Evolutionary conservation across 2,888 invertebrate genomes (phyloP), one percentile per base, ranked within the genome.

Genomic region (Agrypnus murinus): DNA sequence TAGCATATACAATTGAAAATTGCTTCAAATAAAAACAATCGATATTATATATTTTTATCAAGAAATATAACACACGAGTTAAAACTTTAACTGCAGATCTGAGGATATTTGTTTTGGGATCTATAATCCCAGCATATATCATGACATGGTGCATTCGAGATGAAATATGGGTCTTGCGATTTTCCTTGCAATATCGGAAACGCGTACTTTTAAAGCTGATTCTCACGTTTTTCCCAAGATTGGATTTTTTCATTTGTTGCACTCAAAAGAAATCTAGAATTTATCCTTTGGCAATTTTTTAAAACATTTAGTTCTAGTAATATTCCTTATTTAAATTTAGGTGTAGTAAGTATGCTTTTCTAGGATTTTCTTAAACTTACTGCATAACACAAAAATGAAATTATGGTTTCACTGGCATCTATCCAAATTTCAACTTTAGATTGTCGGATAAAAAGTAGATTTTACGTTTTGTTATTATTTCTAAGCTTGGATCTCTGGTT

Each of bases 41-140:
- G 5, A 15, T 14, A 14, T 55, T 55, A 55, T 55, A 36, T 55
- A 36, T 55, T 55, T 55, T 55, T 55, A 55, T 55, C 36, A 17
- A 17, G 36, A 36, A 36, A 55, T 36, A 36, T 55, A 53, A 53
- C 53, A 15, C 8, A 17, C 17, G 34, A 55, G 34, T 55, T 55
- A 55, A 55, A 36, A 55, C 55, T 55, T 55, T 55, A 25, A 2
- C 53, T 55, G 55, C 55, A 55, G 55, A 55, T 55, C 55, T 55
- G 36, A 15, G 10, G 55, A 36, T 55, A 55, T 55, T 55, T 55
- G 55, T 55, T 55, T 55, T 55, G 19, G 55, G 17, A 55, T 55
- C 36, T 12, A 15, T 55, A 55, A 55, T 55, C 36, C 17, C 36
- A 36, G 34, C 34, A 55, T 55, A 55, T 55, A 55, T 55, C 55